Evolutionary conservation across 2,113 vertebrate species (phyloP).

Genomic region (Oryzias javanicus): DNA sequence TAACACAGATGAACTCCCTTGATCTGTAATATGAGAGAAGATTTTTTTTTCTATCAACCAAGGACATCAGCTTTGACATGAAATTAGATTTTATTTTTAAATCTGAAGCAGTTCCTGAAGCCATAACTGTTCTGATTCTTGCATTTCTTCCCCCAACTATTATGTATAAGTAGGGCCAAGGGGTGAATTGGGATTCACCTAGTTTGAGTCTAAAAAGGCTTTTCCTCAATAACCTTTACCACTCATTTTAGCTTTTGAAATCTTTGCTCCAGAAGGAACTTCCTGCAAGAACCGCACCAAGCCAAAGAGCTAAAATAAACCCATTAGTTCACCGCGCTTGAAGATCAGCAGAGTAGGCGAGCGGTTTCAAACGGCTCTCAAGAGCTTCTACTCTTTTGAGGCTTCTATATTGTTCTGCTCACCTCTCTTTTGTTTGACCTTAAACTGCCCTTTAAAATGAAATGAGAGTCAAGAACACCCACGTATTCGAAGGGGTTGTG

Average conservation of each 20-base stretch:
- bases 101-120: no score
- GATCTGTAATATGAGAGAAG: no score
- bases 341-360: slow-evolving; percentile 18
- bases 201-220: no score
- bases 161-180: no score
- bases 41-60: no score
- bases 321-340: slow-evolving; percentile 43
- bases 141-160: no score
- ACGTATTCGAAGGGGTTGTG: slow-evolving; percentile 37
- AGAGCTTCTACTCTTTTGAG: slow-evolving; percentile 18
- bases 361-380: slow-evolving; percentile 6
- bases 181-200: no score
- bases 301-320: slow-evolving; percentile 44
- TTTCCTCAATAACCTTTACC: no score
- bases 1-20: no score
- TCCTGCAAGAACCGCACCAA: slow-evolving; percentile 16
- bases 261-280: neutral
- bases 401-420: slow-evolving; percentile 18
- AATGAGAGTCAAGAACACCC: slow-evolving; percentile 39
- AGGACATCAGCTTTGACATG: no score
- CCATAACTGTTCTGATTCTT: no score
- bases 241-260: neutral
- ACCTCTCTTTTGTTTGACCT: slow-evolving; percentile 40
- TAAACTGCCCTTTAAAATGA: slow-evolving; percentile 37
- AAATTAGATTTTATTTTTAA: no score